Conservation (phyloP, 2,797 vertebrate species). For the Poeciliopsis turneri region DNA sequence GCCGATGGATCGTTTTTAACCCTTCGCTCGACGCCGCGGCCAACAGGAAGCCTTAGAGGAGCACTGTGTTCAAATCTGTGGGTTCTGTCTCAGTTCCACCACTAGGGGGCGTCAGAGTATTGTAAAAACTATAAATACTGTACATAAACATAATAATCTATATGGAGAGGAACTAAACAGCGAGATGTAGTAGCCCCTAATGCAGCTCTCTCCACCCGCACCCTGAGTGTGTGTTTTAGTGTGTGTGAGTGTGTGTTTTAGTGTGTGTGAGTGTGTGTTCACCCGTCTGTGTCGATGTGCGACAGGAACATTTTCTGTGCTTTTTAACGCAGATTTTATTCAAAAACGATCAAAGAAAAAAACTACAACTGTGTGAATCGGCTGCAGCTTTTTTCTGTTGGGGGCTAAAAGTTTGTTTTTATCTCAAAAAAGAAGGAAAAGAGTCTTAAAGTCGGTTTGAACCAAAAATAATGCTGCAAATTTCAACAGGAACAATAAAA, state of each 20-base stretch:
- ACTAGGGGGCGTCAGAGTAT: slow-evolving; percentile 60
- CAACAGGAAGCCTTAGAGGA: slow-evolving; percentile 63
- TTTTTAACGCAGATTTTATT: slow-evolving; percentile 36
- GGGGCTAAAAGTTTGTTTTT: neutral
- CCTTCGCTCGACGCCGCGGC: slow-evolving; percentile 41
- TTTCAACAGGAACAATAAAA: slow-evolving; percentile 2
- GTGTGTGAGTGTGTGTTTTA: slow-evolving; percentile 22
- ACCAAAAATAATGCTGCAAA: slow-evolving; percentile 11
- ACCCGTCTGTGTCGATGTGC: slow-evolving; percentile 36
- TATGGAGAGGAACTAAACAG: slow-evolving; percentile 75
- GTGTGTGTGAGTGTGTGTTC: slow-evolving; percentile 24
- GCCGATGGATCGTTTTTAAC: slow-evolving; percentile 21
- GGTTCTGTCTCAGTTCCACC: slow-evolving; percentile 50
- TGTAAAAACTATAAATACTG: slow-evolving; percentile 83
- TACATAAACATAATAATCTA: slow-evolving; percentile 84
- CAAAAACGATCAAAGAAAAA: slow-evolving; percentile 29
- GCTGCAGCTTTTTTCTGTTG: neutral
- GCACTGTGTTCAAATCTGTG: slow-evolving; percentile 66
- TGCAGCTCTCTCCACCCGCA: slow-evolving; percentile 76
- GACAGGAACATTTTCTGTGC: slow-evolving; percentile 48
- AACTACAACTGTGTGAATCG: neutral
- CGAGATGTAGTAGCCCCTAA: slow-evolving; percentile 75
- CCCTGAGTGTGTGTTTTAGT: slow-evolving; percentile 50
- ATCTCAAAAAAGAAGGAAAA: neutral
- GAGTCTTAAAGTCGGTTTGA: neutral